A percentile compares a stretch with the other conserved stretches of the same genome.
Evolutionary conservation across 2,888 invertebrate species (phyloP).

Genomic region (Euzophera pinguis): DNA sequence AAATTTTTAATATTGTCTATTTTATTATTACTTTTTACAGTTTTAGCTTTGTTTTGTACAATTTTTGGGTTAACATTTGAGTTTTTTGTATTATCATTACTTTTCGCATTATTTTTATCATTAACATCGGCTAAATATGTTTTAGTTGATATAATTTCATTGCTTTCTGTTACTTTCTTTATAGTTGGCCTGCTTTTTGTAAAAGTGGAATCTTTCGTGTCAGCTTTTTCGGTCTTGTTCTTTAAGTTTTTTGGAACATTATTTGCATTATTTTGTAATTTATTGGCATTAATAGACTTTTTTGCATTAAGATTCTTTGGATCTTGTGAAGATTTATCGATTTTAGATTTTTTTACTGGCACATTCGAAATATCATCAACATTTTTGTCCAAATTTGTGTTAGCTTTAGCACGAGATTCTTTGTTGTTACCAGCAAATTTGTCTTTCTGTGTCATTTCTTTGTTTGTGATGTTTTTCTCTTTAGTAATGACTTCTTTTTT

Average conservation of each 20-base stretch:
- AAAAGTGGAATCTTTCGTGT: background rate
- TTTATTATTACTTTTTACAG: constrained; percentile 11
- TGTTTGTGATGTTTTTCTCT: constrained; percentile 14
- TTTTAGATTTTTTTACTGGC: constrained; percentile 7
- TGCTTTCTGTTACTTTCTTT: constrained; percentile 10
- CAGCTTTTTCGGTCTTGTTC: background rate
- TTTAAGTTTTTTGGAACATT: constrained; percentile 3
- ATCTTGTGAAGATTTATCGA: background rate
- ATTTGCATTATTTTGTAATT: background rate
- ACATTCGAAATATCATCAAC: background rate
- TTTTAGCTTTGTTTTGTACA: constrained; percentile 9
- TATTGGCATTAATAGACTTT: background rate
- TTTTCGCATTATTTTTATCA: constrained; percentile 5
- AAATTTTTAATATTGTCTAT: constrained; percentile 14
- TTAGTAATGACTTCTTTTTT: background rate
- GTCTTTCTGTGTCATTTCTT: background rate
- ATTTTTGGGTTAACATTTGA: background rate
- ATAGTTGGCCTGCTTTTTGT: background rate
- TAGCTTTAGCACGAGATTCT: background rate
- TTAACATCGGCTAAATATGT: background rate
- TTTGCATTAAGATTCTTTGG: background rate
- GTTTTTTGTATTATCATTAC: constrained; percentile 10
- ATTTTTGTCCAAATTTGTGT: constrained; percentile 12
- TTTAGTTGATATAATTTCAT: constrained; percentile 10
- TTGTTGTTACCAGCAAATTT: background rate